These are phyloP conservation scores for Neoniphon sammara DNA, from an alignment of 2,797 vertebrate genomes.

Conservation along the genomic window DNA sequence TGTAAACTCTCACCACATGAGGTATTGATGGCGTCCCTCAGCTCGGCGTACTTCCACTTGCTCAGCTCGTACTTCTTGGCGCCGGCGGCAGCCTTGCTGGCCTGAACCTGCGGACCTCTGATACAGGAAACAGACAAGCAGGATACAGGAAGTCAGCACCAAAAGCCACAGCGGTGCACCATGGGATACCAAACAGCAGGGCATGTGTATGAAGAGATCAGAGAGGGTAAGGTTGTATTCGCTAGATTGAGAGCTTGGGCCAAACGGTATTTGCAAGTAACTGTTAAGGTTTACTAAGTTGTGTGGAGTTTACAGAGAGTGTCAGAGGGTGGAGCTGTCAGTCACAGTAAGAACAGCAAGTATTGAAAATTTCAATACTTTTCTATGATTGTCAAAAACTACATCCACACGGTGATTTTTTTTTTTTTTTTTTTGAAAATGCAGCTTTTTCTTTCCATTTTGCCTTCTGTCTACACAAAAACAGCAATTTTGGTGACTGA, in stretches of 20 bases:
- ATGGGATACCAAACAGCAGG: conserved; percentile 3
- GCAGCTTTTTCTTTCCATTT: too few species aligned
- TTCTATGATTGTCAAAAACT: too few species aligned
- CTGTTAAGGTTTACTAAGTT: too few species aligned
- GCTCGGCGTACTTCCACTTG: conserved; percentile 99
- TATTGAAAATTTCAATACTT: too few species aligned
- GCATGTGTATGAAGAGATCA: not conserved
- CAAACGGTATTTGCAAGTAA: not conserved
- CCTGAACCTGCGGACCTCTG: conserved; percentile 93
- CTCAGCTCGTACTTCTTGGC: conserved; percentile 94
- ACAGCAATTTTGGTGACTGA: too few species aligned
- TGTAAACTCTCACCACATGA: conserved; percentile 90
- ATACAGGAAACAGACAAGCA: conserved; percentile 41
- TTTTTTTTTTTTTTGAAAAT: too few species aligned
- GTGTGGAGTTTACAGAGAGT: conserved; percentile 40
- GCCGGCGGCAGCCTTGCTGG: conserved; percentile 89
- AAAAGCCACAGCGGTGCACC: not conserved
- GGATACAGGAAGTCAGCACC: conserved; percentile 38
- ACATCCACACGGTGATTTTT: too few species aligned
- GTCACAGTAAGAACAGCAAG: too few species aligned
- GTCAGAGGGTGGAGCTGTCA: too few species aligned
- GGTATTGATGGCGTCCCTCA: conserved; percentile 97
- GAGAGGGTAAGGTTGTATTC: not conserved
- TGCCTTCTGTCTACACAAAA: too few species aligned
- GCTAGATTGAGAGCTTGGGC: not conserved